A percentile compares a stretch with the other conserved stretches of the same genome.
These are phyloP conservation scores for Zonitis immaculata DNA, from an alignment of 2,888 invertebrate genomes.

Conservation along the genomic window DNA sequence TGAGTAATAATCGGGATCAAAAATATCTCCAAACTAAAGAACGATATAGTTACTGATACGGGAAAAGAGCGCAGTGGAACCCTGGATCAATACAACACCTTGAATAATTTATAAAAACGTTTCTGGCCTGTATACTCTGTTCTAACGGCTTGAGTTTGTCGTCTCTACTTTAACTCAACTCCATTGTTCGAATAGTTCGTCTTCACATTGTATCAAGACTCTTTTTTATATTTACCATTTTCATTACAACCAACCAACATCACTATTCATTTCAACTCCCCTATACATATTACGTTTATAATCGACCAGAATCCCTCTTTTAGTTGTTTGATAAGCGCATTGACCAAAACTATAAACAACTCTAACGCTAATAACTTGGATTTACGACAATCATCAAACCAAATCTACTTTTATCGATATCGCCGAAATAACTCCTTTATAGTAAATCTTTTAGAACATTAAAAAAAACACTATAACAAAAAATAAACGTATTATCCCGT, in stretches of 20 bases:
- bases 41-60: constrained; percentile 25
- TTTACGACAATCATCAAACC: neutral
- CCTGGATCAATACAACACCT: constrained; percentile 47
- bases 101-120: constrained; percentile 49
- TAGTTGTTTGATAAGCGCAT: constrained; percentile 16
- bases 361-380: constrained; percentile 13
- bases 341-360: constrained; percentile 17
- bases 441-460: neutral
- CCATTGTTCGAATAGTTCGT: constrained; percentile 39
- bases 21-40: constrained; percentile 15
- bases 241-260: constrained; percentile 13
- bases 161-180: constrained; percentile 31
- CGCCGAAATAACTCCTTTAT: neutral
- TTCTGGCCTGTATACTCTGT: constrained; percentile 45
- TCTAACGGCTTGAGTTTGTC: constrained; percentile 38
- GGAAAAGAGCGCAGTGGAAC: constrained; percentile 42
- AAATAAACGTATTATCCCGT: neutral
- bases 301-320: constrained; percentile 12
- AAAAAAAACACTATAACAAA: neutral
- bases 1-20: constrained; percentile 10
- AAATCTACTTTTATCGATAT: neutral
- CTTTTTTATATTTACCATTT: constrained; percentile 24
- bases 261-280: no score
- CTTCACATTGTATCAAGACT: constrained; percentile 28
- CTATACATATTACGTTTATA: constrained; percentile 2